phyloP scores from a whole-genome alignment of 2,113 vertebrate species.

The Gymnobelideus leadbeateri region DNA sequence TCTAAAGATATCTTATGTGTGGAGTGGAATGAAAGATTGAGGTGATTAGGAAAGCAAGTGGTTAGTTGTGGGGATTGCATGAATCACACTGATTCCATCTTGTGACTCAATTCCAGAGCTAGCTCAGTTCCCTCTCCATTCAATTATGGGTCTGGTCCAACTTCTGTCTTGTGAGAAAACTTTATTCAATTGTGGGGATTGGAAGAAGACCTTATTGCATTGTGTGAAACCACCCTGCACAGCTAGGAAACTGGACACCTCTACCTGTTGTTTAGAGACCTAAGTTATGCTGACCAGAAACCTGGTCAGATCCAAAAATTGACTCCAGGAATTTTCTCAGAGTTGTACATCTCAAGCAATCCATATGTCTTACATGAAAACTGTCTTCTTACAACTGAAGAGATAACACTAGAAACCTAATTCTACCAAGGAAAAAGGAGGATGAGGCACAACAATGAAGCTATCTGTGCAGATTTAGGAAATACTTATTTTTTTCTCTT shows the following conservation, averaged over 20 bases:
- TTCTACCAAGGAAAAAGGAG: not conserved
- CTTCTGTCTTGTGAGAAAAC: not conserved
- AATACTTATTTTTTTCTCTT: no score
- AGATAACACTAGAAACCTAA: not conserved
- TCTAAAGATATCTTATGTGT: not conserved
- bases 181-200: not conserved
- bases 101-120: not conserved
- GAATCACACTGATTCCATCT: not conserved
- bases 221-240: not conserved
- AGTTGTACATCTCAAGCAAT: no score
- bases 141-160: not conserved
- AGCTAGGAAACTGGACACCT: not conserved
- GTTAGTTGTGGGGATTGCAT: not conserved
- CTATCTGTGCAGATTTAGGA: no score
- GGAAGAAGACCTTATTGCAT: not conserved
- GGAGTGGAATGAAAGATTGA: not conserved
- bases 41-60: not conserved
- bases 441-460: not conserved
- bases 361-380: no score
- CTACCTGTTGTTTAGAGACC: not conserved
- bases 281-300: not conserved
- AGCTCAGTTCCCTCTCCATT: not conserved
- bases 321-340: no score
- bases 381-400: not conserved
- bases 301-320: not conserved